Evolutionary conservation across 2,113 vertebrate genomes (phyloP), one percentile per base, ranked within the genome.

Genomic region (Lophius piscatorius): DNA sequence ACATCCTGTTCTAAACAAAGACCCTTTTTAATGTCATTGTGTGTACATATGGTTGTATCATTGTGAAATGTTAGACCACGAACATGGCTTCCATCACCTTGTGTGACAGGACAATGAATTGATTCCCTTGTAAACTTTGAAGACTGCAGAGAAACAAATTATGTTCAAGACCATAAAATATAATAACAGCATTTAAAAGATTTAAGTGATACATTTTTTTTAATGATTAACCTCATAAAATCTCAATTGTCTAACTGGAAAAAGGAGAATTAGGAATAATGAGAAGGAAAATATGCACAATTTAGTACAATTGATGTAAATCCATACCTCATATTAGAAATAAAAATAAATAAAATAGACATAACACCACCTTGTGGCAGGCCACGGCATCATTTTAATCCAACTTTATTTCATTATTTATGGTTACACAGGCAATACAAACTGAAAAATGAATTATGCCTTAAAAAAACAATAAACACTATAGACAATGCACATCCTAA

Each of bases 361-460:
- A 77, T 54, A 70, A 28, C 77, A 52, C 85, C 88, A 80, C 59
- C 84, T 84, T 39, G 79, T 85, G 87, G 82, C 29, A 3, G 2
- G 39, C 35, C 2, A 55, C 17, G 40, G 66, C 20, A 73, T 57
- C 34, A 52, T 38, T 83, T 83, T 76, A 67, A 64, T 80, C 62
- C 41, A 44, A 16, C 70, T 3, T 47, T 47, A 4, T 0, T 22
- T 61, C n/a, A 56, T 63, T 24, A 14, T 38, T 41, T 24, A 72
- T 6, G 18, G 10, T 39, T 10, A 47, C 21, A 38, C 29, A 17
- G 36, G 51, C 18, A 54, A 45, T 28, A 28, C 16, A 21, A 24
- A 5, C 42, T 24, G 11, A 49, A 62, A 21, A 21, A 44, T 5
- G 34, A 26, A 44, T 56, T 23, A 26, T 8, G 14, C n/a, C 38